These are phyloP conservation scores for Muscina levida DNA, from an alignment of 2,888 invertebrate genomes.

Conservation along the genomic window DNA sequence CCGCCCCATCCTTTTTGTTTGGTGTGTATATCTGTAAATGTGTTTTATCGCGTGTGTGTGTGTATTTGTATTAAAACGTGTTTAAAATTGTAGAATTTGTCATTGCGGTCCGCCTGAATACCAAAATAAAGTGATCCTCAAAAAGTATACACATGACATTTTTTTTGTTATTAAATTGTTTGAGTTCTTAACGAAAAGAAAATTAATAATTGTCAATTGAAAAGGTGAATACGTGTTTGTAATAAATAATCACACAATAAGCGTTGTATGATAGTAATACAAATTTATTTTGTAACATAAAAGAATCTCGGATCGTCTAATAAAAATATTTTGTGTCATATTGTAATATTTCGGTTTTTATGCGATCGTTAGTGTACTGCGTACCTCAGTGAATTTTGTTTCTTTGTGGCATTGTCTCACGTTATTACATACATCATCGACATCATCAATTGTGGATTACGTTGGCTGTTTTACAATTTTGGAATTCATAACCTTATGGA, in stretches of 20 bases:
- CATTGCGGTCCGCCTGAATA: neutral
- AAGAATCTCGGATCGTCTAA: neutral
- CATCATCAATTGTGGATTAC: too few relatives aligned
- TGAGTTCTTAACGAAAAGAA: neutral
- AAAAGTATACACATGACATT: conserved; percentile 21
- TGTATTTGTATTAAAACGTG: conserved; percentile 48
- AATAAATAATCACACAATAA: conserved; percentile 43
- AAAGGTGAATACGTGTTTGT: conserved; percentile 52
- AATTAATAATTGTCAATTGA: conserved; percentile 45
- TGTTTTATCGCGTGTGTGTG: neutral
- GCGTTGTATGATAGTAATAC: neutral
- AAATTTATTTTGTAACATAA: conserved; percentile 13
- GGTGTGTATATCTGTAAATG: neutral
- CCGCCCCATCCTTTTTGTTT: too few relatives aligned
- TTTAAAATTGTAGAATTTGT: conserved; percentile 56
- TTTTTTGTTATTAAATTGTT: conserved; percentile 4
- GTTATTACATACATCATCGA: too few relatives aligned
- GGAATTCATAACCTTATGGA: too few relatives aligned
- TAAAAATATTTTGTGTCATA: conserved; percentile 13
- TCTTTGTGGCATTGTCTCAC: too few relatives aligned
- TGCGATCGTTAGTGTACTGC: neutral
- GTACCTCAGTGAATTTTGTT: too few relatives aligned
- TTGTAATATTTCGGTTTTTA: conserved; percentile 7
- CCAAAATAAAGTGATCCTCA: conserved; percentile 5
- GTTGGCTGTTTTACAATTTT: too few relatives aligned